These are phyloP conservation scores for Momotus momota DNA, from an alignment of 2,797 vertebrate species.

Conservation along the genomic window DNA sequence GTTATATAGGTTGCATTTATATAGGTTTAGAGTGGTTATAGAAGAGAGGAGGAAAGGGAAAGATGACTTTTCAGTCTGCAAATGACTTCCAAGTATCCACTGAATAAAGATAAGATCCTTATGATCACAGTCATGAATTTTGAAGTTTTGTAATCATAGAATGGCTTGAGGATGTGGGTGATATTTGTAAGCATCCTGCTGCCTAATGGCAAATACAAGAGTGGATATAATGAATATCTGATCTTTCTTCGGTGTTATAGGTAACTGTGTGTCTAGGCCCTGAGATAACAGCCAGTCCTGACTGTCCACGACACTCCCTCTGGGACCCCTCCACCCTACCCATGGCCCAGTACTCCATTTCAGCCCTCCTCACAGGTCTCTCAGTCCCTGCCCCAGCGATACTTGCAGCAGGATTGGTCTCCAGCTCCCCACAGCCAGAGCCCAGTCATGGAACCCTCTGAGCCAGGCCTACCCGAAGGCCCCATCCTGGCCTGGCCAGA, in stretches of 20 bases:
- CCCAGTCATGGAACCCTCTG: background rate
- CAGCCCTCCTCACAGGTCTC: background rate
- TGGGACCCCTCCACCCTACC: accelerated
- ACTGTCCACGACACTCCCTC: accelerated
- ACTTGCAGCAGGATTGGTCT: background rate
- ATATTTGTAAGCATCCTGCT: background rate
- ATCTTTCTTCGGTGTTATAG: background rate
- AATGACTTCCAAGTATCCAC: background rate
- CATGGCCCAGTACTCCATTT: background rate
- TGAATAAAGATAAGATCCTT: background rate
- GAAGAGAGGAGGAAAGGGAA: background rate
- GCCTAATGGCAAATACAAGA: background rate
- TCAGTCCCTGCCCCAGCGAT: background rate
- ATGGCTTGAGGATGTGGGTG: background rate
- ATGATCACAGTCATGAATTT: background rate
- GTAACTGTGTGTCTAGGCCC: background rate
- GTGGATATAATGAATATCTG: background rate
- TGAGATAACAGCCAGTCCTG: background rate
- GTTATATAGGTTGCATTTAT: background rate
- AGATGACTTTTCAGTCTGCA: background rate
- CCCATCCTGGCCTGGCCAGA: background rate
- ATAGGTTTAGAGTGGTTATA: background rate
- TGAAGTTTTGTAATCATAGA: background rate
- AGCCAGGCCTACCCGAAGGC: accelerated
- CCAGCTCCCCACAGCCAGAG: background rate